Conservation (phyloP, 2,113 vertebrate genomes). For the Acrocephalus arundinaceus region DNA sequence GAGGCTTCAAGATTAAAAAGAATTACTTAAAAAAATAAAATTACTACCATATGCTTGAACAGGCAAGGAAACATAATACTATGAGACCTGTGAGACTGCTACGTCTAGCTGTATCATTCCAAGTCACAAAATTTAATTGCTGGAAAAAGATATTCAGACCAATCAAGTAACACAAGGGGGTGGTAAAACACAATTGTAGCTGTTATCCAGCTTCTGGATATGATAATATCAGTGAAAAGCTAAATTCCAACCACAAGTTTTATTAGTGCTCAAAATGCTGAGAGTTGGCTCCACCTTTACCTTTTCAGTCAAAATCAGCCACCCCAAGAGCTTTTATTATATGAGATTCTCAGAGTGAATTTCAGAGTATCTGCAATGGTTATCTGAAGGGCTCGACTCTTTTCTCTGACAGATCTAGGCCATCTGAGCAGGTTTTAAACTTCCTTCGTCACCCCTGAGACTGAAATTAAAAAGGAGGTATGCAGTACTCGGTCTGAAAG, state of each 20-base stretch:
- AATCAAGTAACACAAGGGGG: background rate
- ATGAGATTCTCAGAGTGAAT: slow-evolving; percentile 15
- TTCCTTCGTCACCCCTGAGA: slow-evolving; percentile 10
- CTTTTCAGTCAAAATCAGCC: slow-evolving; percentile 33
- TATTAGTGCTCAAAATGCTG: background rate
- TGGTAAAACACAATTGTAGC: background rate
- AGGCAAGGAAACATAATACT: background rate
- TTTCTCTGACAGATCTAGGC: slow-evolving; percentile 62
- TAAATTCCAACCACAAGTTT: slow-evolving; percentile 1
- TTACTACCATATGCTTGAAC: background rate
- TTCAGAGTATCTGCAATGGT: slow-evolving; percentile 4
- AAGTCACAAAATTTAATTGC: slow-evolving; percentile 40
- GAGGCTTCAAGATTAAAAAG: slow-evolving; percentile 24
- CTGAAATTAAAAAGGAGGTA: slow-evolving; percentile 31
- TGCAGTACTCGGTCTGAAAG: background rate
- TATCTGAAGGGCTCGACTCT: background rate
- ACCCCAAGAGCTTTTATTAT: slow-evolving; percentile 25
- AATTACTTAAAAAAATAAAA: background rate
- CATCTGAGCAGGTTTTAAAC: slow-evolving; percentile 45
- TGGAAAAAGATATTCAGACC: slow-evolving; percentile 17
- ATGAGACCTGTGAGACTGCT: background rate
- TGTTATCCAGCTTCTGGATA: background rate
- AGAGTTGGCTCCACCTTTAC: background rate
- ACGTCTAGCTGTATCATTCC: background rate
- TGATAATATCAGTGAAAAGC: background rate